Percentiles rank a stretch among this genome's conserved stretches.
Evolutionary conservation across 2,113 vertebrate genomes (phyloP).

Genomic region (Ptilonorhynchus violaceus): DNA sequence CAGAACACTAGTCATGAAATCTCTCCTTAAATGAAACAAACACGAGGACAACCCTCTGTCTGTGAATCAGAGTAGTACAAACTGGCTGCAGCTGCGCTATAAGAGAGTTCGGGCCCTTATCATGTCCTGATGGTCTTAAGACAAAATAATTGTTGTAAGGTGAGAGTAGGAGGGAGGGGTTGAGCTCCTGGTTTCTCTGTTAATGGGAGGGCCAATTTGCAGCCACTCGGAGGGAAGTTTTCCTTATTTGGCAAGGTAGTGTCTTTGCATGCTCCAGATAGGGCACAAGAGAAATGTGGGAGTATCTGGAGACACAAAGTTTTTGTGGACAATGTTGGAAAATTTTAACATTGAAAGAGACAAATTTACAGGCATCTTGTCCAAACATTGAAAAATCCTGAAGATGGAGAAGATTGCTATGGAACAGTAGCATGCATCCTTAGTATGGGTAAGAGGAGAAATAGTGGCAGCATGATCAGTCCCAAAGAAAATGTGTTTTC

Average conservation of each 20-base stretch:
- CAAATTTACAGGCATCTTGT: not conserved
- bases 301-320: not conserved
- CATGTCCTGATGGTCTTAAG: not conserved
- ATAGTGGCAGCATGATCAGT: not conserved
- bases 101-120: not conserved
- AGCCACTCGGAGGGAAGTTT: accelerated
- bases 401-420: not conserved
- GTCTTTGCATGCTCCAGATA: not conserved
- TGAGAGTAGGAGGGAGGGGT: not conserved
- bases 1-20: not conserved
- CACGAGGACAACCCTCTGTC: not conserved
- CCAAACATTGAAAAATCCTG: not conserved
- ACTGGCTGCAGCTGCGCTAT: not conserved
- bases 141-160: not conserved
- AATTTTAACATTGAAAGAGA: not conserved
- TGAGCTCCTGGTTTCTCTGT: not conserved
- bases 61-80: not conserved
- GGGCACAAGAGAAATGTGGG: accelerated
- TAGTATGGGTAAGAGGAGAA: not conserved
- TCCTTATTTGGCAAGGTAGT: not conserved
- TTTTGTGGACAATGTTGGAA: not conserved
- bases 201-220: not conserved
- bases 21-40: not conserved
- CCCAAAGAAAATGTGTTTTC: not conserved
- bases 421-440: not conserved